Evolutionary conservation across 2,113 vertebrate genomes (phyloP).

Genomic region (Gnathonemus echidnorhynchus): DNA sequence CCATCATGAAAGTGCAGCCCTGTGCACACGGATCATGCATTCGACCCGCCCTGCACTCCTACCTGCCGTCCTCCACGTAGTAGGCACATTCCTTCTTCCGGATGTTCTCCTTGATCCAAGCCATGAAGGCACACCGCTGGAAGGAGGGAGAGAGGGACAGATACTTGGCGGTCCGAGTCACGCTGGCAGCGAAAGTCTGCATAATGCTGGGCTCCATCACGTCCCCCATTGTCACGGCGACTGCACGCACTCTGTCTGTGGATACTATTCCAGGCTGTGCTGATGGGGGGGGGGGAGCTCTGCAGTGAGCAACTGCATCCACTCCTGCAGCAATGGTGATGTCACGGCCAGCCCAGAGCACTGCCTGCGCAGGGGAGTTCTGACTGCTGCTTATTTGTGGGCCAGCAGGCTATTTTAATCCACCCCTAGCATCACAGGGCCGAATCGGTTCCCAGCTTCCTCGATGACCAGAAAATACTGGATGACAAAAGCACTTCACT

Average conservation of each 20-base stretch:
- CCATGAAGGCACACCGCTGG: constrained; percentile 45
- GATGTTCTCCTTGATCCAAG: constrained; percentile 75
- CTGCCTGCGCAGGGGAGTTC: not conserved
- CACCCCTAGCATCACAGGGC: not conserved
- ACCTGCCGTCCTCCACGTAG: constrained; percentile 65
- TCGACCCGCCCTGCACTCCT: not conserved
- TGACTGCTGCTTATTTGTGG: not conserved
- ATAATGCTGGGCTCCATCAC: not conserved
- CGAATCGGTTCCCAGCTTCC: not conserved
- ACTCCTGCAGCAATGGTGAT: constrained; percentile 47
- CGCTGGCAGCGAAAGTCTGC: constrained; percentile 12
- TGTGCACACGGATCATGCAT: not conserved
- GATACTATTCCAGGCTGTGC: not conserved
- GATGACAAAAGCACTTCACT: not conserved
- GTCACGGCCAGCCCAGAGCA: constrained; percentile 31
- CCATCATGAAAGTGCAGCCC: not conserved
- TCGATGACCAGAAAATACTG: no score
- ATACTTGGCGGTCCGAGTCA: constrained; percentile 21
- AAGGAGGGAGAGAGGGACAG: constrained; percentile 37
- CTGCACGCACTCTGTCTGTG: not conserved
- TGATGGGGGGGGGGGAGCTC: constrained; percentile 1
- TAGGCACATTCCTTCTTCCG: constrained; percentile 77
- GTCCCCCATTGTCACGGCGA: constrained; percentile 34
- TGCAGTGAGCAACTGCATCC: constrained; percentile 30
- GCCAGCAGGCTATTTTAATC: not conserved